Percentiles rank a stretch among this genome's conserved stretches.
Conservation (phyloP, 2,113 vertebrate genomes). For the Apteryx mantelli region DNA sequence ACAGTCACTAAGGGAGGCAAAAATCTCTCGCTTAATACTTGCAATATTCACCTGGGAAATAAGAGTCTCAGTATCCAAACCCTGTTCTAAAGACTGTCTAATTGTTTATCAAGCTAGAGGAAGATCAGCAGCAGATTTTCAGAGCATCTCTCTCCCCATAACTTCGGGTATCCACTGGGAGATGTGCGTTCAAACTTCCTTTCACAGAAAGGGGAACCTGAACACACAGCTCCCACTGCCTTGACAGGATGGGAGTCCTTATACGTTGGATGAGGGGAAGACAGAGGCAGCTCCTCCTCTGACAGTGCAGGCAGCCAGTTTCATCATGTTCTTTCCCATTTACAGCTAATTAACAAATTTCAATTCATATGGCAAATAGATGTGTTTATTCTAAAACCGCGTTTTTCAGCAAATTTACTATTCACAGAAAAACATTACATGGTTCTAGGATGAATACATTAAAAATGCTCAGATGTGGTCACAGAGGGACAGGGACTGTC, state of each 20-base stretch:
- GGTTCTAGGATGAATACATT: neutral
- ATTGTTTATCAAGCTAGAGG: neutral
- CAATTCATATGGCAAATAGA: neutral
- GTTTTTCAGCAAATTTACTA: neutral
- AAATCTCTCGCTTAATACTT: neutral
- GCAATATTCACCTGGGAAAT: neutral
- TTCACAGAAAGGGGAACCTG: neutral
- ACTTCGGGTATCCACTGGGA: neutral
- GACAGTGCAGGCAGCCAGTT: neutral
- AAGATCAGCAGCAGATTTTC: neutral
- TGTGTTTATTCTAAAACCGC: neutral
- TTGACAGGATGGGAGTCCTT: neutral
- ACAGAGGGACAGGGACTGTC: neutral
- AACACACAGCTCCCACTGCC: neutral
- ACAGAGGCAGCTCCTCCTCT: neutral
- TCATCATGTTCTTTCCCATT: neutral
- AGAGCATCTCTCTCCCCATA: fast-evolving
- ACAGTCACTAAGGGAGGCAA: neutral
- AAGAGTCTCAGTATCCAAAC: neutral
- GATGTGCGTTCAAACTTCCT: neutral
- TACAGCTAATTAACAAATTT: neutral
- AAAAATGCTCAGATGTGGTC: neutral
- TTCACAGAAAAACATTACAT: neutral
- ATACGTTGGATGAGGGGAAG: neutral
- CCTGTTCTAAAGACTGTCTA: neutral